A percentile compares a stretch with the other conserved stretches of the same genome.
Conservation (phyloP, 2,888 invertebrate genomes). For the Pyrochroa serraticornis region DNA sequence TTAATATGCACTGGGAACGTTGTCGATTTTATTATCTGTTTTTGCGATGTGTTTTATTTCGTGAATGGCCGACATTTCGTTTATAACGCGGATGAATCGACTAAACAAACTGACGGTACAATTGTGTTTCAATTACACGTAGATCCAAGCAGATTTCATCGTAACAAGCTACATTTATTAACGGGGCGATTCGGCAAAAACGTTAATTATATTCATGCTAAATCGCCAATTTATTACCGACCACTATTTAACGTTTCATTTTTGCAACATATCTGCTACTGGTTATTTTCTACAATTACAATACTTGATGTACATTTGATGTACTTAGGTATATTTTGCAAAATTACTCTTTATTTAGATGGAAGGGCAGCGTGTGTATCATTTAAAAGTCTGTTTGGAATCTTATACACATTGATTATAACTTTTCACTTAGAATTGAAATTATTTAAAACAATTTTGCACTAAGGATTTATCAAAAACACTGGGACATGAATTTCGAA, state of each 20-base stretch:
- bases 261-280: too few species aligned
- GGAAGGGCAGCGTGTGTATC: too few species aligned
- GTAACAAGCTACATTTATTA: conserved; percentile 45
- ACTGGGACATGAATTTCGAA: too few species aligned
- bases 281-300: too few species aligned
- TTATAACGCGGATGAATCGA: conserved; percentile 49
- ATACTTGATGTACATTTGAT: too few species aligned
- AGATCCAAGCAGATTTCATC: conserved; percentile 46
- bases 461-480: too few species aligned
- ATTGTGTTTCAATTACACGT: conserved; percentile 52
- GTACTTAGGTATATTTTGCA: too few species aligned
- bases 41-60: conserved; percentile 37
- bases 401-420: too few species aligned
- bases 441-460: too few species aligned
- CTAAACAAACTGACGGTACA: conserved; percentile 51
- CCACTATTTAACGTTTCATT: background rate
- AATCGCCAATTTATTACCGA: conserved; percentile 14
- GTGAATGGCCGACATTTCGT: conserved; percentile 45
- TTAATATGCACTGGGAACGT: conserved; percentile 34
- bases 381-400: too few species aligned
- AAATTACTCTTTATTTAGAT: too few species aligned
- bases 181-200: conserved; percentile 39
- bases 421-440: too few species aligned
- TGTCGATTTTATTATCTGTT: conserved; percentile 32
- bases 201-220: conserved; percentile 28